Base-by-base conservation (phyloP, 2,888 invertebrate species). In the Heliconius cydno region DNA sequence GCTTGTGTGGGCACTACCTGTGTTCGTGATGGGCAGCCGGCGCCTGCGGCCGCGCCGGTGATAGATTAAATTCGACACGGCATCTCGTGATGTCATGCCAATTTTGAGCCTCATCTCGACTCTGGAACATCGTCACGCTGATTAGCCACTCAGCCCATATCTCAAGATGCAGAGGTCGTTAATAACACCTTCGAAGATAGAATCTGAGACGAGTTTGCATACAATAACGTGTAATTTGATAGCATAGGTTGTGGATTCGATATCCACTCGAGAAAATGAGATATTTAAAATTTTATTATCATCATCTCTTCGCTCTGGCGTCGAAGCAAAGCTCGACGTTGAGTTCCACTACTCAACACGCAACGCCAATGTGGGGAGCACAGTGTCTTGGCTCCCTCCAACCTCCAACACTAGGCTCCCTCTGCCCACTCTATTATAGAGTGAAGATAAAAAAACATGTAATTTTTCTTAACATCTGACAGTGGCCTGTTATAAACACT, bases 11-110 rank as follows among this genome's bases (percentile, higher is more conserved):
- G 89, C 90, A 80, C 82, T 83, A 82, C 82, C 92, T 84, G 82
- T 74, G 38, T 79, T 66, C 57, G 91, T 90, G 84, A 85, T 85
- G 84, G 84, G 84, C 83, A 85, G 86, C 87, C 92, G 93, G 93
- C 94, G 94, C 94, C 94, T 87, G 88, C 84, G 93, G 92, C 91
- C 82, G 82, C 84, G 86, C 84, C 84, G 92, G 94, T 94, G 94
- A 94, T 95, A 94, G 95, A 95, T 95, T 94, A 93, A 93, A 94
- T 95, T 93, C 90, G 95, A 91, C 92, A 93, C 94, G 94, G 91
- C 89, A 93, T 92, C 93, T 94, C 94, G 90, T 92, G 92, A 92
- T 94, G 94, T 94, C 93, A 94, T 92, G 95, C 94, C 93, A 92
- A 94, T 94, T 94, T 90, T 86, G 89, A 89, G 87, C 84, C 86